Conservation (phyloP, 2,888 invertebrate species). For the Junonia oenone region DNA sequence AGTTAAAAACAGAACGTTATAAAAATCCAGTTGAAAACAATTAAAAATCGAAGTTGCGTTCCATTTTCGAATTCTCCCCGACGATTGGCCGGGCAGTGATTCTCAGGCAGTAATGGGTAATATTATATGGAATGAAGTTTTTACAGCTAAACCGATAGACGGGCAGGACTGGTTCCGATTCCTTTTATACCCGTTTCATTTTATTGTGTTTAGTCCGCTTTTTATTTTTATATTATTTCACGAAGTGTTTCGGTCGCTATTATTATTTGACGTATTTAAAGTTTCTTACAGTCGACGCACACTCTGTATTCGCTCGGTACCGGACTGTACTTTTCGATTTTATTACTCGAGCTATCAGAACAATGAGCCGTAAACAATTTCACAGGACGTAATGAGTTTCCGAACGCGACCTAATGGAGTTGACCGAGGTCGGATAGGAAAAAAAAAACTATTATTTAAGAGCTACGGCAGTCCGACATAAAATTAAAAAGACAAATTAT, state of each 20-base stretch:
- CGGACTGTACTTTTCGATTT: slow-evolving; percentile 20
- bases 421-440: slow-evolving; percentile 62
- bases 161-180: slow-evolving; percentile 66
- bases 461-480: slow-evolving; percentile 74
- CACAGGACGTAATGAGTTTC: slow-evolving; percentile 67
- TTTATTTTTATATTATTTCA: slow-evolving; percentile 66
- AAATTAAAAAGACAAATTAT: slow-evolving; percentile 81
- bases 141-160: slow-evolving; percentile 73
- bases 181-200: slow-evolving; percentile 64
- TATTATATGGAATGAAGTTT: slow-evolving; percentile 76
- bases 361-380: slow-evolving; percentile 72
- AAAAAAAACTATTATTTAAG: slow-evolving; percentile 64
- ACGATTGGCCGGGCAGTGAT: slow-evolving; percentile 67
- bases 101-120: slow-evolving; percentile 75
- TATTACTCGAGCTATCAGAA: slow-evolving; percentile 50
- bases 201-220: slow-evolving; percentile 67
- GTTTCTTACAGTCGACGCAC: slow-evolving; percentile 39
- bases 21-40: slow-evolving; percentile 59
- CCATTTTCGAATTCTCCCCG: slow-evolving; percentile 63
- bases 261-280: slow-evolving; percentile 22
- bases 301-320: slow-evolving; percentile 60
- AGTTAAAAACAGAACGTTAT: slow-evolving; percentile 33
- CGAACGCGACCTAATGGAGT: slow-evolving; percentile 67
- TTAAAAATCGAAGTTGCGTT: slow-evolving; percentile 70
- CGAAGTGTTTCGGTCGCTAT: slow-evolving; percentile 53